Conservation (phyloP, 2,888 invertebrate species). For the Melinopterus prodromus region DNA sequence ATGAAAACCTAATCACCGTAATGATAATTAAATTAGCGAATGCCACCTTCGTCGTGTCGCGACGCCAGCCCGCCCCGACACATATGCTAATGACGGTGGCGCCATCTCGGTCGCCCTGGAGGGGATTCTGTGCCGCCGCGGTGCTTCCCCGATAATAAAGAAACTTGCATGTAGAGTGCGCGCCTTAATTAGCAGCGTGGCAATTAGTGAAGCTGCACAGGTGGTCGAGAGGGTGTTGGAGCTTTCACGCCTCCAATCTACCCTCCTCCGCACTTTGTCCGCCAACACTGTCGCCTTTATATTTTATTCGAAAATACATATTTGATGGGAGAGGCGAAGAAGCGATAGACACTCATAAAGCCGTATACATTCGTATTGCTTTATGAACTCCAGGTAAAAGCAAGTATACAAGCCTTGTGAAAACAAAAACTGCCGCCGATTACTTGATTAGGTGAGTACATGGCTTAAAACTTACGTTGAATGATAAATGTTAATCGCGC, state of each 20-base stretch:
- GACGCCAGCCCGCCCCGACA: slow-evolving; percentile 34
- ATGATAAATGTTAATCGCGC: too few relatives aligned
- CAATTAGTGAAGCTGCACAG: slow-evolving; percentile 52
- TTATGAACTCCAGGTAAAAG: too few relatives aligned
- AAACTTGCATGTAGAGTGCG: slow-evolving; percentile 50
- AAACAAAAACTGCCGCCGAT: too few relatives aligned
- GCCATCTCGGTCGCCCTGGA: slow-evolving; percentile 12
- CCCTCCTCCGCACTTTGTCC: neutral
- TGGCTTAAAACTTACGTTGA: too few relatives aligned
- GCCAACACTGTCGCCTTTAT: neutral
- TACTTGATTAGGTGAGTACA: too few relatives aligned
- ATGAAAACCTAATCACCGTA: slow-evolving; percentile 41
- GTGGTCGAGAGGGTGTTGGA: slow-evolving; percentile 45
- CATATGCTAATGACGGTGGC: slow-evolving; percentile 45
- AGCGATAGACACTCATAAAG: too few relatives aligned
- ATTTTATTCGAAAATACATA: neutral
- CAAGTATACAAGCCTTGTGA: too few relatives aligned
- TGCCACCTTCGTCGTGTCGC: slow-evolving; percentile 25
- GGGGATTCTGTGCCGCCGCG: slow-evolving; percentile 12
- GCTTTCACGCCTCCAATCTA: neutral
- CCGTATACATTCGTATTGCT: too few relatives aligned
- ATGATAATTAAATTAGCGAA: slow-evolving; percentile 40
- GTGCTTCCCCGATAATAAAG: slow-evolving; percentile 48
- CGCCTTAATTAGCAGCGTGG: slow-evolving; percentile 52
- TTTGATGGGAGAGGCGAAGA: neutral